These are phyloP conservation scores for Aphodius sticticus DNA, from an alignment of 2,888 invertebrate genomes.

Conservation along the genomic window DNA sequence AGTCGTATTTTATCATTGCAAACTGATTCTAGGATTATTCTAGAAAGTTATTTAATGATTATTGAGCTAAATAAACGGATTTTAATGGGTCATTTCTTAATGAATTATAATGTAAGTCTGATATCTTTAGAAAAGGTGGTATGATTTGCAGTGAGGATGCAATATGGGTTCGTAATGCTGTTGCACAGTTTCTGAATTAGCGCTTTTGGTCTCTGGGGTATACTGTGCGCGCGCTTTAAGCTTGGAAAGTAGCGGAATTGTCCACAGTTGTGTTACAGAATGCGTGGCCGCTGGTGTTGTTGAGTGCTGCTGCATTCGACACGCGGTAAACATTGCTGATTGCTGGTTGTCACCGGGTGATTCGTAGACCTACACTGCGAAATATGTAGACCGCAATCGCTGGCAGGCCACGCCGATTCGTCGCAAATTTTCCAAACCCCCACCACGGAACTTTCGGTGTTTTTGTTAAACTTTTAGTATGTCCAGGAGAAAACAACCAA, in stretches of 20 bases:
- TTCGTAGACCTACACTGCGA: slow-evolving; percentile 8
- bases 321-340: slow-evolving; percentile 22
- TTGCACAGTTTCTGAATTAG: slow-evolving; percentile 16
- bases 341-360: slow-evolving; percentile 8
- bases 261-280: slow-evolving; percentile 23
- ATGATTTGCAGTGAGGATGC: not conserved
- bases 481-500: slow-evolving; percentile 53
- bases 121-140: not conserved
- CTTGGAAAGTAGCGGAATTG: slow-evolving; percentile 23
- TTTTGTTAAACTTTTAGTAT: slow-evolving; percentile 41
- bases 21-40: not conserved
- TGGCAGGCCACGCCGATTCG: not conserved
- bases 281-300: slow-evolving; percentile 20
- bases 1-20: not conserved
- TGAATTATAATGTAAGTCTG: not conserved
- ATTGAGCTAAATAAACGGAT: not conserved
- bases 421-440: not conserved
- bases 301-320: slow-evolving; percentile 13
- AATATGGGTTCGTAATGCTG: not conserved
- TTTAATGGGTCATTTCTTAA: not conserved
- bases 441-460: not conserved
- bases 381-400: not conserved
- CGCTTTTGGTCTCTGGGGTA: slow-evolving; percentile 20
- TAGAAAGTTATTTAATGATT: not conserved
- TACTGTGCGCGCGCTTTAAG: slow-evolving; percentile 21